Percentiles rank a stretch among this genome's conserved stretches.
These are phyloP conservation scores for Hipparchia sbordonii DNA, from an alignment of 2,888 invertebrate genomes.

Conservation along the genomic window DNA sequence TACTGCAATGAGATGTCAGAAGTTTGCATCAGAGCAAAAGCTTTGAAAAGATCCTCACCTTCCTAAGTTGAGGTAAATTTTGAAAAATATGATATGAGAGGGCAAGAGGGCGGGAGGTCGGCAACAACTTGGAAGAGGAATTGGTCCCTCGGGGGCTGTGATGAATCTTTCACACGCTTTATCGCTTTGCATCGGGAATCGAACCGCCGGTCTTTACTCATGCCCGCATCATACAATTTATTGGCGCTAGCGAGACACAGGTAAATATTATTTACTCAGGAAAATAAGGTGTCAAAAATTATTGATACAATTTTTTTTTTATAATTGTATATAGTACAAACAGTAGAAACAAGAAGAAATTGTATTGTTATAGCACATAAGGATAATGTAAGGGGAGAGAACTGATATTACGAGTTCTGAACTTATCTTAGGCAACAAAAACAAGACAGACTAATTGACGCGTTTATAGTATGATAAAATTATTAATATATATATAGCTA, in stretches of 20 bases:
- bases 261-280: slow-evolving; percentile 13
- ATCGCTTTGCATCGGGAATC: slow-evolving; percentile 74
- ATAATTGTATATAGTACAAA: no score
- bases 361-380: no score
- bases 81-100: slow-evolving; percentile 78
- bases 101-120: slow-evolving; percentile 62
- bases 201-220: slow-evolving; percentile 61
- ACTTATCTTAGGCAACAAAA: no score
- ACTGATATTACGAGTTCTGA: no score
- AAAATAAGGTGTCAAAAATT: slow-evolving; percentile 13
- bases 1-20: slow-evolving; percentile 51
- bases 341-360: no score
- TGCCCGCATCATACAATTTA: slow-evolving; percentile 39
- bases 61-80: slow-evolving; percentile 63
- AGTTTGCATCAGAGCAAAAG: slow-evolving; percentile 49
- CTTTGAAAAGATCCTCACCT: slow-evolving; percentile 55
- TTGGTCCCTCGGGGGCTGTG: slow-evolving; percentile 72
- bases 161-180: slow-evolving; percentile 80
- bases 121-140: slow-evolving; percentile 74
- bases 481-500: no score
- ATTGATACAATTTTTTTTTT: background rate
- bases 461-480: no score
- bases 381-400: no score
- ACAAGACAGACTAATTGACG: no score
- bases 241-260: slow-evolving; percentile 21